Conservation (phyloP, 2,888 invertebrate species). For the Opisthograptis luteolata region DNA sequence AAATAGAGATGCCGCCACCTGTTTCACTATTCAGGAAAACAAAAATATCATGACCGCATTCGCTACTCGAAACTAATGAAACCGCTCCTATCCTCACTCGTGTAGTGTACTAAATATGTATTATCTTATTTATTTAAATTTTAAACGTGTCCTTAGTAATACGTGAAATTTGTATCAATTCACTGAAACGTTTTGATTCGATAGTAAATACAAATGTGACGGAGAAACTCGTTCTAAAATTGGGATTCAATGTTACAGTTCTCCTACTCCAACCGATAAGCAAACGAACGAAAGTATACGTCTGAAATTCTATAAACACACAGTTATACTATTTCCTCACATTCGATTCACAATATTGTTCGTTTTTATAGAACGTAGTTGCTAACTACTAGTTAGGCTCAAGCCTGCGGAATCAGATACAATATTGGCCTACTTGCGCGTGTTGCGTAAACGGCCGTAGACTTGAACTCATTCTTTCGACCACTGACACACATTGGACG, state of each 20-base stretch:
- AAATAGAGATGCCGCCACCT: conserved; percentile 58
- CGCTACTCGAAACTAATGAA: conserved; percentile 39
- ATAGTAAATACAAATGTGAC: conserved; percentile 3
- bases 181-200: conserved; percentile 10
- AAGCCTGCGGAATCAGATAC: conserved; percentile 56
- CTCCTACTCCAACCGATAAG: not conserved
- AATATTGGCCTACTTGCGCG: conserved; percentile 73
- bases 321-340: not conserved
- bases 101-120: too few species aligned
- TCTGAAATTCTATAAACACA: not conserved
- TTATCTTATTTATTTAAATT: too few species aligned
- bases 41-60: conserved; percentile 50
- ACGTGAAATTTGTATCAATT: conserved; percentile 6
- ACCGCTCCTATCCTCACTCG: conserved; percentile 34
- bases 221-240: not conserved
- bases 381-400: conserved; percentile 33
- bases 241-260: not conserved
- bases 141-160: too few species aligned
- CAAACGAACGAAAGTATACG: not conserved
- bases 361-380: conserved; percentile 23
- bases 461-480: conserved; percentile 75
- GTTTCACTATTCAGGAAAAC: conserved; percentile 35
- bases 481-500: conserved; percentile 56
- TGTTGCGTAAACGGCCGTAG: conserved; percentile 77
- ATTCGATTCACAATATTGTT: conserved; percentile 3